These are phyloP conservation scores for Aspidiotus destructor DNA, from an alignment of 2,888 invertebrate genomes.

Conservation along the genomic window DNA sequence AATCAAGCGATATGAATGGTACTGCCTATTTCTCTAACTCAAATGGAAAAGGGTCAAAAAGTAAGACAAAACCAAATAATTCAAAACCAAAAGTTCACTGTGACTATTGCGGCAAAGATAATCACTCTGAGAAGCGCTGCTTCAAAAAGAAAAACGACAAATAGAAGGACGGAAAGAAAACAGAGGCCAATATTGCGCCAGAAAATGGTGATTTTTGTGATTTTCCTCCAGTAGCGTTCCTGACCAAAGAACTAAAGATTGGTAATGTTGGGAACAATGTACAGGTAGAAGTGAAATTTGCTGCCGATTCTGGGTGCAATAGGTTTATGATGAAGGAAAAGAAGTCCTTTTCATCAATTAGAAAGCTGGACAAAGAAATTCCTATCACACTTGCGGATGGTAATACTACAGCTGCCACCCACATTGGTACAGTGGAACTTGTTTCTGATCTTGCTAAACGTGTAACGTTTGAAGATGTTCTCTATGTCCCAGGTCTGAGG, in stretches of 20 bases:
- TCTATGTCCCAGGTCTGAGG: not conserved
- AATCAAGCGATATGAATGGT: too few relatives aligned
- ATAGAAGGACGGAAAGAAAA: not conserved
- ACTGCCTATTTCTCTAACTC: too few relatives aligned
- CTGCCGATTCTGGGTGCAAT: not conserved
- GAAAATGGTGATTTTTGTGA: not conserved
- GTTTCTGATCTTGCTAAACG: not conserved
- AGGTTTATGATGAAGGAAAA: conserved; percentile 1
- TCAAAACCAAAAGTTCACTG: not conserved
- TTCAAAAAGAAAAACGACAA: not conserved
- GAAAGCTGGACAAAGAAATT: not conserved
- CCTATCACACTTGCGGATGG: not conserved
- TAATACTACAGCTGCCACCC: not conserved
- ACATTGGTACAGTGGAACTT: not conserved
- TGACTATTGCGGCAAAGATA: not conserved
- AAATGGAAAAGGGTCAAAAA: too few relatives aligned
- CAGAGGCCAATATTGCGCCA: not conserved
- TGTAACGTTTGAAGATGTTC: not conserved
- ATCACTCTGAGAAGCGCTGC: not conserved
- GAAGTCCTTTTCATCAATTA: not conserved
- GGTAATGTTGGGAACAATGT: not conserved
- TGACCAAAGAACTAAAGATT: not conserved
- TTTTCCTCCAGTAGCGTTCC: not conserved
- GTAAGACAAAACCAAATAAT: too few relatives aligned
- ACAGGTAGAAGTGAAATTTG: not conserved